phyloP scores from a whole-genome alignment of 2,888 invertebrate species.

The Morpho helenor region DNA sequence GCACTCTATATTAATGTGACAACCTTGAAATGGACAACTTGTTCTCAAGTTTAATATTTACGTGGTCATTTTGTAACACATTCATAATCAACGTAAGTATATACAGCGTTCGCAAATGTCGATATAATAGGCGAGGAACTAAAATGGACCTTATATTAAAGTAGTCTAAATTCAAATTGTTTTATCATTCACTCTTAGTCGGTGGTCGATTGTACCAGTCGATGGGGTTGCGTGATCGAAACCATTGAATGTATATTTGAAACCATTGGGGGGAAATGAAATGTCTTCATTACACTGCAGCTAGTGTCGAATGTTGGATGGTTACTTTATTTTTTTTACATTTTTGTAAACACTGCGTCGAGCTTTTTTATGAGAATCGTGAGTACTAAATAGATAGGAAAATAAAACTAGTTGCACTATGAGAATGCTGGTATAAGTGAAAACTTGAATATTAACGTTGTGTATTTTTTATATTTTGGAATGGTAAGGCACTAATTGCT shows the following conservation, averaged over 20 bases:
- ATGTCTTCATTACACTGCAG: conserved; percentile 41
- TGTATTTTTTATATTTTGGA: too few relatives aligned
- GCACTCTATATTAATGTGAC: too few relatives aligned
- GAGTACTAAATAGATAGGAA: too few relatives aligned
- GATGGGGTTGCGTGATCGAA: conserved; percentile 43
- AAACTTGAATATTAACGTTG: too few relatives aligned
- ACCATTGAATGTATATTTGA: conserved; percentile 35
- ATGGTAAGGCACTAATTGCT: too few relatives aligned
- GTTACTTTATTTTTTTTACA: background rate
- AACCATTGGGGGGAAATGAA: conserved; percentile 28
- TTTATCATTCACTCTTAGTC: background rate
- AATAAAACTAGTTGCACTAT: too few relatives aligned
- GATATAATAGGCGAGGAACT: too few relatives aligned
- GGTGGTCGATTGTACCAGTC: conserved; percentile 22
- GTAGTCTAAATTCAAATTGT: conserved; percentile 3
- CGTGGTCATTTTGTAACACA: background rate
- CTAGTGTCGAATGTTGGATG: conserved; percentile 17
- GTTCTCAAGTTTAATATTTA: conserved; percentile 11
- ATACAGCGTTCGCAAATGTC: background rate
- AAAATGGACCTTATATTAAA: background rate
- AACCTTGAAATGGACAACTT: too few relatives aligned
- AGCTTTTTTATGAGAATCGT: too few relatives aligned
- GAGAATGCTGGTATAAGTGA: too few relatives aligned
- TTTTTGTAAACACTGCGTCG: background rate
- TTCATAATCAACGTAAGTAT: conserved; percentile 1